A percentile compares a stretch with the other conserved stretches of the same genome.
These are phyloP conservation scores for Puffinus mauretanicus DNA, from an alignment of 2,113 vertebrate genomes.

Conservation along the genomic window DNA sequence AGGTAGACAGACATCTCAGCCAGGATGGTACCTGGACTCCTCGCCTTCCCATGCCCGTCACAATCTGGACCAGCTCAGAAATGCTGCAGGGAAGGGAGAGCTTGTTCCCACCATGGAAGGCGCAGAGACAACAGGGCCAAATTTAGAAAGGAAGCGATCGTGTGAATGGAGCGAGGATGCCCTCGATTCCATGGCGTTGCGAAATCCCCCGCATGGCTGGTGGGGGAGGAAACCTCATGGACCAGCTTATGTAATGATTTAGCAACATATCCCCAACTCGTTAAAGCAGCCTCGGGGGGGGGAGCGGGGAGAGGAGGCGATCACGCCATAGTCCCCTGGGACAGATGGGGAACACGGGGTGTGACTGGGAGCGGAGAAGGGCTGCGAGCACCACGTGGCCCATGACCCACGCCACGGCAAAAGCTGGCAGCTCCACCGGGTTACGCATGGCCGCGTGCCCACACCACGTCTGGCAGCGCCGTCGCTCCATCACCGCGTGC, in stretches of 20 bases:
- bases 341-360: neutral
- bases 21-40: neutral
- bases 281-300: neutral
- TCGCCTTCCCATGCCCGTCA: rapidly evolving
- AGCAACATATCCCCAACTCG: neutral
- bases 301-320: neutral
- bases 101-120: neutral
- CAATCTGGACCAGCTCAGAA: neutral
- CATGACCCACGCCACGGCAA: rapidly evolving
- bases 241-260: neutral
- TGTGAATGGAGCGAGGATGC: neutral
- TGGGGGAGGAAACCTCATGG: neutral
- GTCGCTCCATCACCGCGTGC: rapidly evolving
- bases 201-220: neutral
- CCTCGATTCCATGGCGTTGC: neutral
- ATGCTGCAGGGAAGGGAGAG: neutral
- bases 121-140: neutral
- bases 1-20: neutral
- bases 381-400: rapidly evolving
- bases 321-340: neutral
- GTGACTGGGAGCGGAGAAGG: neutral
- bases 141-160: neutral
- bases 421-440: neutral
- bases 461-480: rapidly evolving
- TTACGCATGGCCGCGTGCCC: rapidly evolving